These are phyloP conservation scores for Cephus nigrinus DNA, from an alignment of 2,888 invertebrate species.

Conservation along the genomic window DNA sequence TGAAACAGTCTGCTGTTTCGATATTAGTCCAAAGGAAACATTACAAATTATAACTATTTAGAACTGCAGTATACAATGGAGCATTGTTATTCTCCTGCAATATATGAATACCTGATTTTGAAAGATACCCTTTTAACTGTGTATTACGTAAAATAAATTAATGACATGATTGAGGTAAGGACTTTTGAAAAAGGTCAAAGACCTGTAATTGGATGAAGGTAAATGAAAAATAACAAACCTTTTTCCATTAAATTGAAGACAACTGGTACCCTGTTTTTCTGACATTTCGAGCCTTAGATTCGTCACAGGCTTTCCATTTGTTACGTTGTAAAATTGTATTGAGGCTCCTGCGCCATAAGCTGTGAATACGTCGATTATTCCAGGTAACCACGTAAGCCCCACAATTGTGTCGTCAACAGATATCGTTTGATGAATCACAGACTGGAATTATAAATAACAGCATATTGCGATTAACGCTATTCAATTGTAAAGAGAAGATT, in stretches of 20 bases:
- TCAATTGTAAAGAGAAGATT: not conserved
- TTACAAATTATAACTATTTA: no score
- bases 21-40: no score
- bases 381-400: constrained; percentile 54
- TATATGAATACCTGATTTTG: not conserved
- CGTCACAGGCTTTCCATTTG: constrained; percentile 39
- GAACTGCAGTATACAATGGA: no score
- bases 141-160: not conserved
- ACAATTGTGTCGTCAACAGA: constrained; percentile 52
- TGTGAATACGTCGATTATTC: constrained; percentile 51
- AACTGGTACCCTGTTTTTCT: constrained; percentile 47
- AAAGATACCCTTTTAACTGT: not conserved
- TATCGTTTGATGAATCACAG: constrained; percentile 43
- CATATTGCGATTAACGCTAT: not conserved
- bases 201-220: not conserved
- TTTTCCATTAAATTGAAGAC: constrained; percentile 55
- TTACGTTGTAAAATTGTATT: constrained; percentile 53
- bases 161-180: not conserved
- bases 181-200: not conserved
- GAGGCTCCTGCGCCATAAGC: constrained; percentile 54
- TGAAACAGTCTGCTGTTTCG: no score
- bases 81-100: not conserved
- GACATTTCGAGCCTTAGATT: constrained; percentile 48
- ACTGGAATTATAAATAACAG: constrained; percentile 36
- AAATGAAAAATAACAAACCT: constrained; percentile 37